These are phyloP conservation scores for Matsumyia berberina DNA, from an alignment of 2,888 invertebrate genomes.

Conservation along the genomic window DNA sequence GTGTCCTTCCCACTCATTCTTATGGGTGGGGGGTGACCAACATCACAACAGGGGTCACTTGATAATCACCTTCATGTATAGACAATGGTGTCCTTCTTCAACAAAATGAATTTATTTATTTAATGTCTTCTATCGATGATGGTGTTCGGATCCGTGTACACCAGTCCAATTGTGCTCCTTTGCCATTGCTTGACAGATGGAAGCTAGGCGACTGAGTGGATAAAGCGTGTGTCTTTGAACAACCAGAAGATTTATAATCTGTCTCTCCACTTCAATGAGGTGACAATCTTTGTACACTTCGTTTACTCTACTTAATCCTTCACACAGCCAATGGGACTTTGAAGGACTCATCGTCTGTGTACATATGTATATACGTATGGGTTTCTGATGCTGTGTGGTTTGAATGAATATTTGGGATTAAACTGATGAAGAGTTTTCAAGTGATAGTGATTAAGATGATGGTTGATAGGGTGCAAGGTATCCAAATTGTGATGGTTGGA, in stretches of 20 bases:
- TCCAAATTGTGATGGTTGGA: slow-evolving; percentile 21
- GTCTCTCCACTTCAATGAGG: slow-evolving; percentile 67
- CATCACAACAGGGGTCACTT: slow-evolving; percentile 40
- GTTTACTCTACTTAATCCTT: slow-evolving; percentile 65
- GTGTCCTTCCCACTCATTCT: slow-evolving; percentile 15
- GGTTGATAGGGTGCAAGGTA: slow-evolving; percentile 41
- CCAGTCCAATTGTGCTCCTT: slow-evolving; percentile 12
- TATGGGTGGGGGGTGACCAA: slow-evolving; percentile 7
- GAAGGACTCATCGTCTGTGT: slow-evolving; percentile 12
- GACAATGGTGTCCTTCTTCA: slow-evolving; percentile 51
- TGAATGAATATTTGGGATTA: slow-evolving; percentile 44
- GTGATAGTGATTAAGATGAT: slow-evolving; percentile 54
- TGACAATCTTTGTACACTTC: slow-evolving; percentile 74
- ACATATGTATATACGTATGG: slow-evolving; percentile 6
- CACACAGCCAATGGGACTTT: slow-evolving; percentile 43
- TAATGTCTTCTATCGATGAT: slow-evolving; percentile 63
- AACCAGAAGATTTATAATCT: slow-evolving; percentile 73
- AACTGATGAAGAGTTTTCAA: slow-evolving; percentile 35
- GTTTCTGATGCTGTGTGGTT: slow-evolving; percentile 26
- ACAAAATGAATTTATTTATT: slow-evolving; percentile 72
- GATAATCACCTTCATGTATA: slow-evolving; percentile 63
- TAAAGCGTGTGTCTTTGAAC: slow-evolving; percentile 64
- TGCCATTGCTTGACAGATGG: slow-evolving; percentile 37
- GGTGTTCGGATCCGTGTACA: slow-evolving; percentile 15
- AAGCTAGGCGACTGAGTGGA: slow-evolving; percentile 49